Conservation (phyloP, 1,140 invertebrate genomes). For the Harpegnathos saltator region DNA sequence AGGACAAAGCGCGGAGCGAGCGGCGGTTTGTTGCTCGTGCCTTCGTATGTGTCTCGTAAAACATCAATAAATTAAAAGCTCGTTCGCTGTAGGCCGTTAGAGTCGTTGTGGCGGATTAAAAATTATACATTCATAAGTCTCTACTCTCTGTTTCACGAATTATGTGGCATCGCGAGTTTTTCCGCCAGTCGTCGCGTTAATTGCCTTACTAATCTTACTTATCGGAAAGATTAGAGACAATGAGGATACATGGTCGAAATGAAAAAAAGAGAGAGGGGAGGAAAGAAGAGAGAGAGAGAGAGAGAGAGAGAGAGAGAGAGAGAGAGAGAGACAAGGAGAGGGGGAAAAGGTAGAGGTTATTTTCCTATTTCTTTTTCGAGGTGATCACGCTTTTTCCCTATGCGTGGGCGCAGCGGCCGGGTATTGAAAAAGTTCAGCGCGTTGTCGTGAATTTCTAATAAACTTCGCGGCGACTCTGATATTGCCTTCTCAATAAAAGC, state of each 20-base stretch:
- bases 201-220: constrained; percentile 55
- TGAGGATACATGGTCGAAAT: neutral
- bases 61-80: constrained; percentile 63
- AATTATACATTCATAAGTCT: constrained; percentile 61
- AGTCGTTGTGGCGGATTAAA: constrained; percentile 58
- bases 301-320: neutral
- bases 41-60: constrained; percentile 51
- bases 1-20: neutral
- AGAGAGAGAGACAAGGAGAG: too few species aligned
- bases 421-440: constrained; percentile 78
- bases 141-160: constrained; percentile 44
- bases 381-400: neutral
- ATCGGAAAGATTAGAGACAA: constrained; percentile 49
- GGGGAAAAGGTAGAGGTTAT: neutral
- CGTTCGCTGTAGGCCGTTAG: constrained; percentile 51
- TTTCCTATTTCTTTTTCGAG: neutral
- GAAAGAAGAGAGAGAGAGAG: neutral
- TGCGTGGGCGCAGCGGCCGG: neutral
- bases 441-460: constrained; percentile 77
- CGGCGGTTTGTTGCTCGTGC: constrained; percentile 25
- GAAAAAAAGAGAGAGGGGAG: neutral
- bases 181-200: constrained; percentile 42
- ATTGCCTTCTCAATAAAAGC: constrained; percentile 73
- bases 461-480: constrained; percentile 52
- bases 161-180: constrained; percentile 31